These are phyloP conservation scores for Corythornis madagascariensis DNA, from an alignment of 2,113 vertebrate species.

Conservation along the genomic window DNA sequence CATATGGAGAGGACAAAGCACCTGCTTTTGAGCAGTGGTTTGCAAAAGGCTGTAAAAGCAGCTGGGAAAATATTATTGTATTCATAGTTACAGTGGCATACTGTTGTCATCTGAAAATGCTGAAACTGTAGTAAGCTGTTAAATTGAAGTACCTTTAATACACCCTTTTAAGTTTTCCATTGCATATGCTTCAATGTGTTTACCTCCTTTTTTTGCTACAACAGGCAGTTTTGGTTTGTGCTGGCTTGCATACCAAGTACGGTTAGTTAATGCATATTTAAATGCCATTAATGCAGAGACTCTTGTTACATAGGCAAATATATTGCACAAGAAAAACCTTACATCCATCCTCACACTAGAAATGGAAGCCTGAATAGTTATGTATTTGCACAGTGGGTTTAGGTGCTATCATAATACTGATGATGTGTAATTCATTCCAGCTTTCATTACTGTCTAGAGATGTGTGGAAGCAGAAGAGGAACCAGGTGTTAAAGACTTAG, in stretches of 20 bases:
- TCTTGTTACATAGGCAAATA: background rate
- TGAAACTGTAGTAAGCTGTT: background rate
- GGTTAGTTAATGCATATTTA: constrained; percentile 37
- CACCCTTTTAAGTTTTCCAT: background rate
- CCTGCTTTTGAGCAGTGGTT: background rate
- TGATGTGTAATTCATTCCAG: background rate
- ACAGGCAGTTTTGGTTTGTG: background rate
- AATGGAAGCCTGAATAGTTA: background rate
- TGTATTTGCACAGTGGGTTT: background rate
- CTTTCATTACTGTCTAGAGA: background rate
- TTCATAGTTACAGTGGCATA: background rate
- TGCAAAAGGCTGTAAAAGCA: background rate
- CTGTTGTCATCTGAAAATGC: background rate
- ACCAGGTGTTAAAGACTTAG: background rate
- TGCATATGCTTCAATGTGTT: background rate
- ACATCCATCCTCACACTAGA: background rate
- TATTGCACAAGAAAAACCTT: background rate
- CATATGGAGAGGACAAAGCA: background rate
- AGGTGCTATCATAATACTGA: background rate
- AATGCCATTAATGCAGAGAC: background rate
- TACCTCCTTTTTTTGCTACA: constrained; percentile 24
- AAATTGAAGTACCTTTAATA: background rate
- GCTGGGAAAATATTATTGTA: background rate
- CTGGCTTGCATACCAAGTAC: background rate
- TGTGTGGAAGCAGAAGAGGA: background rate